Evolutionary conservation across 2,113 vertebrate genomes (phyloP).

Genomic region (Anolis carolinensis): DNA sequence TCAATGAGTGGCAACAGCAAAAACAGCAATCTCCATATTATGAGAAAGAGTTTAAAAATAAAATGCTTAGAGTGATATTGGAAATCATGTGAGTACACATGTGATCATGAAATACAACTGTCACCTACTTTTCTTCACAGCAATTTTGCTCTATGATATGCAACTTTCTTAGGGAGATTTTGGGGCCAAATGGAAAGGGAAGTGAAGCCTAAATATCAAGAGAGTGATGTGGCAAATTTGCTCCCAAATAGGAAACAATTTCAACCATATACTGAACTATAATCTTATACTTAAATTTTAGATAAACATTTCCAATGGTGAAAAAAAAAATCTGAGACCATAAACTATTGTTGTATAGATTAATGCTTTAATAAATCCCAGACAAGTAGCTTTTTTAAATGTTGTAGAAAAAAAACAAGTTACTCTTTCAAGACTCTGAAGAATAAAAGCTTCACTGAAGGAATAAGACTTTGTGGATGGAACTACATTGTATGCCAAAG

Average conservation of each 20-base stretch:
- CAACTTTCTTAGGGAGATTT: background rate
- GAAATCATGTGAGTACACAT: background rate
- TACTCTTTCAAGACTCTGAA: too few species aligned
- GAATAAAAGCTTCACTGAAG: too few species aligned
- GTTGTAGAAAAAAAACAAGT: background rate
- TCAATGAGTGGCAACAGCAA: background rate
- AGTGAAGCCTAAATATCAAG: too few species aligned
- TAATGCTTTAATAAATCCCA: too few species aligned
- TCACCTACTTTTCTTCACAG: background rate
- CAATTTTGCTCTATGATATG: background rate
- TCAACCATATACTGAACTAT: slow-evolving; percentile 10
- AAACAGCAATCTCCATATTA: background rate
- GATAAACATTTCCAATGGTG: background rate
- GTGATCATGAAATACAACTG: background rate
- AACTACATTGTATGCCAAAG: too few species aligned
- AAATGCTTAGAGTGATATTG: background rate
- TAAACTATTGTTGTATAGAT: too few species aligned
- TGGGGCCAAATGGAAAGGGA: too few species aligned
- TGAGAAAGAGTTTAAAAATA: background rate
- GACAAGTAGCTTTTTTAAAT: background rate
- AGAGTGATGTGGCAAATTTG: too few species aligned
- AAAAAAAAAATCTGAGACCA: background rate
- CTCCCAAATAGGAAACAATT: background rate
- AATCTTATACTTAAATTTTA: background rate
- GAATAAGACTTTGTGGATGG: too few species aligned